Evolutionary conservation across 2,113 vertebrate species (phyloP).

Genomic region (Ammodramus savannarum): DNA sequence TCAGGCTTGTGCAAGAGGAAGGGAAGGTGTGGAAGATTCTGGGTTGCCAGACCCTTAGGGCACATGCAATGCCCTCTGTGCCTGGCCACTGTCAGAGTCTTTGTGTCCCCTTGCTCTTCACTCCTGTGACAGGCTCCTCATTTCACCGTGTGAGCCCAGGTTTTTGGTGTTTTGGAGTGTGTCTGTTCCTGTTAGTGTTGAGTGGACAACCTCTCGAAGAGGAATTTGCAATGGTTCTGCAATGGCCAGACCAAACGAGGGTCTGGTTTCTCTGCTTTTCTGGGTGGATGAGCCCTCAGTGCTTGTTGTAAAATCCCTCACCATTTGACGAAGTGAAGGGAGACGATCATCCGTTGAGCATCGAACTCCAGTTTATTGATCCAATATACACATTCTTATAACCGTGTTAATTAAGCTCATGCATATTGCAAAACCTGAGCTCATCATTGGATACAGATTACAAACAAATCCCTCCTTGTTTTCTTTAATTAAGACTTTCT

Average conservation of each 20-base stretch:
- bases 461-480: no score
- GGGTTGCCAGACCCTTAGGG: not conserved
- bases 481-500: no score
- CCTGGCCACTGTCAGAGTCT: not conserved
- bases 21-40: not conserved
- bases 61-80: not conserved
- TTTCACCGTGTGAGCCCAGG: not conserved
- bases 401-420: no score
- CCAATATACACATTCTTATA: no score
- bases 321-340: no score
- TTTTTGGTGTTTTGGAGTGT: not conserved
- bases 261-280: not conserved
- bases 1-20: not conserved
- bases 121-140: not conserved
- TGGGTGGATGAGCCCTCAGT: not conserved
- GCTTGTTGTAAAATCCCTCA: no score
- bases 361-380: no score
- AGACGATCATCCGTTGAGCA: no score
- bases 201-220: not conserved
- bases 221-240: not conserved
- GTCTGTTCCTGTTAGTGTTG: not conserved
- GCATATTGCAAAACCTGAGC: no score
- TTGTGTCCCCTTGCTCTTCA: not conserved
- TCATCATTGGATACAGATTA: no score
- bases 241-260: rapidly evolving